Conservation (phyloP, 2,797 vertebrate species). For the Decapterus maruadsi region DNA sequence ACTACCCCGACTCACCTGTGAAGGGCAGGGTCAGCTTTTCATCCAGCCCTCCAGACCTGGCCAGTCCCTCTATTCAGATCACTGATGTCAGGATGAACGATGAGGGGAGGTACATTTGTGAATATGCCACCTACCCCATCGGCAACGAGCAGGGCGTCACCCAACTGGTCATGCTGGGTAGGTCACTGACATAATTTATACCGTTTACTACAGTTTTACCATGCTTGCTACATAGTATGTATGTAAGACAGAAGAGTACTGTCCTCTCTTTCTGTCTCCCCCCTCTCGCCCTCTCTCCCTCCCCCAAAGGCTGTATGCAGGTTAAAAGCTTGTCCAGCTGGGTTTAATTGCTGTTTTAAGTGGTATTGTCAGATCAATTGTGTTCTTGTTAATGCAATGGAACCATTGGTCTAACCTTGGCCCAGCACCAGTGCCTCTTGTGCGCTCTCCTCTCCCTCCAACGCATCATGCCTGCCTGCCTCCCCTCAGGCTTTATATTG, state of each 20-base stretch:
- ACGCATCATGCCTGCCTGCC: conserved; percentile 58
- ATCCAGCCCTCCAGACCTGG: conserved; percentile 47
- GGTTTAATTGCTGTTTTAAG: conserved; percentile 76
- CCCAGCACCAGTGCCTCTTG: conserved; percentile 53
- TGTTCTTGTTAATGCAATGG: conserved; percentile 79
- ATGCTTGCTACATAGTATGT: background rate
- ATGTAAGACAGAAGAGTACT: conserved; percentile 31
- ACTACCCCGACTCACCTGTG: conserved; percentile 77
- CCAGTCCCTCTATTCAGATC: conserved; percentile 87
- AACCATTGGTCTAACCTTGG: conserved; percentile 81
- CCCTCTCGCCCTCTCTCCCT: conserved; percentile 2
- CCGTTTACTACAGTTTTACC: conserved; percentile 7
- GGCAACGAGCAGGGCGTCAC: conserved; percentile 89
- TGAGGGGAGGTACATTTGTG: conserved; percentile 90
- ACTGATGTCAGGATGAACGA: conserved; percentile 81
- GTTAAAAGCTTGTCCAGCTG: conserved; percentile 71
- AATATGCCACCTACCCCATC: conserved; percentile 90
- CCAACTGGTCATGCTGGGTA: conserved; percentile 87
- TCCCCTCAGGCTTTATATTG: conserved; percentile 77
- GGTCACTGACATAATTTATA: conserved; percentile 16
- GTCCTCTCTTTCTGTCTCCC: background rate
- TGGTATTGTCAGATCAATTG: conserved; percentile 82
- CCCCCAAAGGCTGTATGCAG: conserved; percentile 48
- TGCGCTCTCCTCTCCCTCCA: conserved; percentile 35
- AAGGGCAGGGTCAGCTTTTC: conserved; percentile 79